phyloP scores from a whole-genome alignment of 2,797 vertebrate species.

The Morelia viridis region DNA sequence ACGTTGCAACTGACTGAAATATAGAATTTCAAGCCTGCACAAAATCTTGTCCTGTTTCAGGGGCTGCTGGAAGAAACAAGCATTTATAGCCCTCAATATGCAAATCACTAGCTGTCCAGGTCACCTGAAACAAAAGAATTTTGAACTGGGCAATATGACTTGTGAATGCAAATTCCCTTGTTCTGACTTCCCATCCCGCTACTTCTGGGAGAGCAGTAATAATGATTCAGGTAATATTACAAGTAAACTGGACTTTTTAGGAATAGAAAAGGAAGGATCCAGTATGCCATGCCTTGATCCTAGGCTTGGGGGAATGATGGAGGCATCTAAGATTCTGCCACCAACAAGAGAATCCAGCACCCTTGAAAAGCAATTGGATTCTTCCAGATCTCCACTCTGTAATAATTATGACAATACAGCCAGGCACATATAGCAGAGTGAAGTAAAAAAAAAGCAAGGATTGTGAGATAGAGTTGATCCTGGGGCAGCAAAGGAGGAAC shows the following conservation, averaged over 20 bases:
- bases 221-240: not conserved
- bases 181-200: not conserved
- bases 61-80: not conserved
- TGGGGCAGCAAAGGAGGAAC: not conserved
- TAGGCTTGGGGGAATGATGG: not conserved
- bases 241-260: not conserved
- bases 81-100: not conserved
- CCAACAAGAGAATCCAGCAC: not conserved
- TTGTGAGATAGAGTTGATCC: not conserved
- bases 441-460: not conserved
- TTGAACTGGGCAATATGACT: not conserved
- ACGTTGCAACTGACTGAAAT: not conserved
- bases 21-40: not conserved
- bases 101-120: not conserved
- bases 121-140: not conserved
- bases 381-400: not conserved
- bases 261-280: not conserved
- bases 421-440: not conserved
- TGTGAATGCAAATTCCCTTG: not conserved
- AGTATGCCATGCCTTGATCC: not conserved
- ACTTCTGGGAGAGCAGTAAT: not conserved
- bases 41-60: not conserved
- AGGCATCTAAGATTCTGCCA: not conserved
- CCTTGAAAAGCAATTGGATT: not conserved
- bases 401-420: not conserved